Conservation (phyloP, 2,113 vertebrate species). For the Microcebus griseorufus region DNA sequence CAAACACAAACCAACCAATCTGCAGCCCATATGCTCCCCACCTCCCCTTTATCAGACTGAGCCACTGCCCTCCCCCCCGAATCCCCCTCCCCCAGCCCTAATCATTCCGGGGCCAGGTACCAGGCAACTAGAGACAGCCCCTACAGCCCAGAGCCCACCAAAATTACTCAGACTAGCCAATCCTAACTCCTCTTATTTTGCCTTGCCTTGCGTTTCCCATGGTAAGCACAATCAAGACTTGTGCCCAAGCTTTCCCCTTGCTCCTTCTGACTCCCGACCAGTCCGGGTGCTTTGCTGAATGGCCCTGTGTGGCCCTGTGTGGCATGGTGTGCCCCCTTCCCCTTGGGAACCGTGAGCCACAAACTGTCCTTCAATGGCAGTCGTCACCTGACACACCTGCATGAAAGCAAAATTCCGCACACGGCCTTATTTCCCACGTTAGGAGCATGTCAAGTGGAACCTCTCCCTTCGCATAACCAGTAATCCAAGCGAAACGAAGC, state of each 20-base stretch:
- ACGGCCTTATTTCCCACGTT: background rate
- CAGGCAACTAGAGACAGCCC: background rate
- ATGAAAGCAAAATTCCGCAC: background rate
- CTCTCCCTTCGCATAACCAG: background rate
- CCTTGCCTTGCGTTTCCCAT: background rate
- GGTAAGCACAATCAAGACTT: background rate
- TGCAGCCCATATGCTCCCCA: background rate
- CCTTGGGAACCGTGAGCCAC: background rate
- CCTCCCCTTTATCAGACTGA: background rate
- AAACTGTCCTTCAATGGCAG: background rate
- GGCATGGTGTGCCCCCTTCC: background rate
- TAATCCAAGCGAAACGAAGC: slow-evolving; percentile 1
- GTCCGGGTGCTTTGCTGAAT: background rate
- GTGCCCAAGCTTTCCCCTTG: background rate
- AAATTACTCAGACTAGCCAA: background rate
- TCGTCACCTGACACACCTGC: background rate
- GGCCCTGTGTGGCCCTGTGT: background rate
- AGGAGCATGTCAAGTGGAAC: background rate
- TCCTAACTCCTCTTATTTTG: background rate
- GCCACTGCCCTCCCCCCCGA: background rate
- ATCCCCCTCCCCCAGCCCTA: background rate
- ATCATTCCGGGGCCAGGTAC: background rate
- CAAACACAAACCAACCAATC: background rate
- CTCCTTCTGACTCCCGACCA: background rate
- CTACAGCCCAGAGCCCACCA: background rate